Percentiles rank a stretch among this genome's conserved stretches.
Conservation (phyloP, 2,113 vertebrate genomes). For the Raja brachyura region DNA sequence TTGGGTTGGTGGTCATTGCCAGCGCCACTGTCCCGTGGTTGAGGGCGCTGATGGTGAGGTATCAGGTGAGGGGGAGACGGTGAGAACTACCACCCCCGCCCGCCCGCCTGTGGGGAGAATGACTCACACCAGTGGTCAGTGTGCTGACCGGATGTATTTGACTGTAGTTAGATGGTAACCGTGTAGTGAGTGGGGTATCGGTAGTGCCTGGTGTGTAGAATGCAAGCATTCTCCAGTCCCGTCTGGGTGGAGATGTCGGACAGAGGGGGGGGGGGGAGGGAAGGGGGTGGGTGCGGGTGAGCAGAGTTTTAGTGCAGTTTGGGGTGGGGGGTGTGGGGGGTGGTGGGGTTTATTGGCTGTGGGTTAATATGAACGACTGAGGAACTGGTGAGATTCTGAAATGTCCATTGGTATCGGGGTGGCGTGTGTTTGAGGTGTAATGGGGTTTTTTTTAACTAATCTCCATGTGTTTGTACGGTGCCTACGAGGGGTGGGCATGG, state of each 20-base stretch:
- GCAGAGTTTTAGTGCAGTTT: not conserved
- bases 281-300: too few species aligned
- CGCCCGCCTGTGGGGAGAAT: too few species aligned
- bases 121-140: not conserved
- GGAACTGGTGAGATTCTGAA: too few species aligned
- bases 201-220: constrained; percentile 5
- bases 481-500: too few species aligned
- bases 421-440: not conserved
- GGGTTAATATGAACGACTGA: not conserved
- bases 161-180: not conserved
- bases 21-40: too few species aligned
- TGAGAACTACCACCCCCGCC: not conserved
- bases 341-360: not conserved
- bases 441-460: constrained; percentile 17
- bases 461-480: not conserved
- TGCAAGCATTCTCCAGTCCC: not conserved
- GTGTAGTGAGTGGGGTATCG: constrained; percentile 6
- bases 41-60: too few species aligned
- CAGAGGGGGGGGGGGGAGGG: too few species aligned
- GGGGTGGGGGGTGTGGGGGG: not conserved
- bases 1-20: too few species aligned
- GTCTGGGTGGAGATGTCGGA: not conserved
- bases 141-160: not conserved
- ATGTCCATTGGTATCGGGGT: not conserved
- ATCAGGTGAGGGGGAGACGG: not conserved